Evolutionary conservation across 2,113 vertebrate species (phyloP).

Genomic region (Datnioides undecimradiatus): DNA sequence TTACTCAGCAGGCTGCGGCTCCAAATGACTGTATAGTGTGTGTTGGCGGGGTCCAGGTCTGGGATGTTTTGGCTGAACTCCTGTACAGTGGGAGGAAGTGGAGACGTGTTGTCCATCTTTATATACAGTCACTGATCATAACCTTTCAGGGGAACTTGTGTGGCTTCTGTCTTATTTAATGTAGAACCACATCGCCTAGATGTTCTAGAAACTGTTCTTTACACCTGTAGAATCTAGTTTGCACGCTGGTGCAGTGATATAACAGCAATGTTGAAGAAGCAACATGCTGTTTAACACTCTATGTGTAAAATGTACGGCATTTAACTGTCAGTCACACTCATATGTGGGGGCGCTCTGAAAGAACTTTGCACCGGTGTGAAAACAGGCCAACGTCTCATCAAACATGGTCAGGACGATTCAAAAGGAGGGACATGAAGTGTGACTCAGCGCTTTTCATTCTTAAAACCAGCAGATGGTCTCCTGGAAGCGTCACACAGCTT

Average conservation of each 20-base stretch:
- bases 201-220: background rate
- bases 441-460: slow-evolving; percentile 1
- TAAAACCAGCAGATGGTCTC: background rate
- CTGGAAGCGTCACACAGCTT: background rate
- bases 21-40: too few relatives aligned
- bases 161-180: background rate
- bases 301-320: background rate
- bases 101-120: too few relatives aligned
- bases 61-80: too few relatives aligned
- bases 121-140: too few relatives aligned
- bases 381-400: slow-evolving; percentile 22
- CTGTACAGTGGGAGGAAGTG: too few relatives aligned
- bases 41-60: too few relatives aligned
- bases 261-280: too few relatives aligned
- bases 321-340: background rate
- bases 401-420: background rate
- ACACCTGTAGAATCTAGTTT: background rate
- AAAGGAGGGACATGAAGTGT: slow-evolving; percentile 7
- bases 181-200: background rate
- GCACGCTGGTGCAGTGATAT: too few relatives aligned
- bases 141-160: too few relatives aligned
- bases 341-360: background rate
- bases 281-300: background rate
- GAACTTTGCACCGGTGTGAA: slow-evolving; percentile 21
- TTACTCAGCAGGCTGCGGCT: too few relatives aligned